Evolutionary conservation across 1,140 invertebrate species (phyloP).

Genomic region (Linepithema humile): DNA sequence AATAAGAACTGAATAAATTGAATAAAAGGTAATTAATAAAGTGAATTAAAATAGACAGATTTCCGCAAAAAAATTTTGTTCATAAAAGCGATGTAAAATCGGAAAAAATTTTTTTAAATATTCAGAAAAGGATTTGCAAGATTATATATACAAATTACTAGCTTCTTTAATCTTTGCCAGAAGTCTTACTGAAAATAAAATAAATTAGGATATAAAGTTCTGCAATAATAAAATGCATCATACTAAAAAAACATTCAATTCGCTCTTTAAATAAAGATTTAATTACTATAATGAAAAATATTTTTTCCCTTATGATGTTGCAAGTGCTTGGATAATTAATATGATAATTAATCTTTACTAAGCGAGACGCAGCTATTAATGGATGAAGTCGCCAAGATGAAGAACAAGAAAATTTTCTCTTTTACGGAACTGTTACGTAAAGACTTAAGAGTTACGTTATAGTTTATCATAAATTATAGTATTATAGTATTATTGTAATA

Average conservation of each 20-base stretch:
- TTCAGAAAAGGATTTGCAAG: no score
- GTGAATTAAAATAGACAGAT: neutral
- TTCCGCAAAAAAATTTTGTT: neutral
- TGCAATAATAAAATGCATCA: neutral
- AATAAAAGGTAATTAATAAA: neutral
- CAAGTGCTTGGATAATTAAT: neutral
- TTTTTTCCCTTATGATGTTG: neutral
- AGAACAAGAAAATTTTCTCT: neutral
- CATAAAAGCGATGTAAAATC: neutral
- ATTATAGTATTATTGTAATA: neutral
- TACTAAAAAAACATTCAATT: neutral
- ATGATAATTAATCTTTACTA: slow-evolving; percentile 2
- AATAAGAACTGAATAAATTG: neutral
- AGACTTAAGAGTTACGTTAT: neutral
- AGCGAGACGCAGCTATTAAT: neutral
- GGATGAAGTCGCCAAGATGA: neutral
- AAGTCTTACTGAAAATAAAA: neutral
- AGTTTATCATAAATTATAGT: no score
- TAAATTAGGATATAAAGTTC: neutral
- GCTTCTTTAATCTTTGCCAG: neutral
- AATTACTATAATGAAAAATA: neutral
- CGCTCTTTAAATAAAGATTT: neutral
- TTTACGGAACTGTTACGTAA: neutral
- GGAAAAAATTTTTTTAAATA: no score
- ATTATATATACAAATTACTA: neutral